Percentiles rank a stretch among this genome's conserved stretches.
phyloP scores from a whole-genome alignment of 2,888 invertebrate genomes.

The Hylaea fasciaria region DNA sequence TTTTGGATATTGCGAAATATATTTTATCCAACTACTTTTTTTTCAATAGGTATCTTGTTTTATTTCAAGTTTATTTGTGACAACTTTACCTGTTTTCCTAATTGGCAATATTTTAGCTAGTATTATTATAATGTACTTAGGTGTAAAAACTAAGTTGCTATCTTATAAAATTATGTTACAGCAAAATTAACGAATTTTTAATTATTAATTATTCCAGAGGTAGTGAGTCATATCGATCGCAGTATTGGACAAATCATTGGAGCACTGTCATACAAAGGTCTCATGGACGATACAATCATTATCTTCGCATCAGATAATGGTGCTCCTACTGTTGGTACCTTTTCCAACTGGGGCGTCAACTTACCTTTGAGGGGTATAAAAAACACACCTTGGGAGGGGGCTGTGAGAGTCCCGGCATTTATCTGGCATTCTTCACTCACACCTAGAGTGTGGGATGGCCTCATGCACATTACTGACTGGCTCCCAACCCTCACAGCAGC shows the following conservation, averaged over 20 bases:
- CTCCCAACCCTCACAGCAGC: slow-evolving; percentile 88
- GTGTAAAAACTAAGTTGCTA: too few relatives aligned
- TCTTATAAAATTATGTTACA: background rate
- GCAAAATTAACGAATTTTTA: background rate
- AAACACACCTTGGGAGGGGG: slow-evolving; percentile 94
- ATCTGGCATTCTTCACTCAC: slow-evolving; percentile 87
- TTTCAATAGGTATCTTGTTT: too few relatives aligned
- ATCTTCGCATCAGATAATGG: slow-evolving; percentile 96
- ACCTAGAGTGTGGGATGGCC: slow-evolving; percentile 85
- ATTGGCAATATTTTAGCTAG: too few relatives aligned
- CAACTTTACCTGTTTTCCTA: too few relatives aligned
- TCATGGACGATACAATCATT: slow-evolving; percentile 93
- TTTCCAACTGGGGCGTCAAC: slow-evolving; percentile 91
- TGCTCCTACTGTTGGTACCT: slow-evolving; percentile 90
- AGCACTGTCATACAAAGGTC: slow-evolving; percentile 87
- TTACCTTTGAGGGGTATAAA: slow-evolving; percentile 93
- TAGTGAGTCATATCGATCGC: slow-evolving; percentile 92
- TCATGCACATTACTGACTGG: slow-evolving; percentile 94
- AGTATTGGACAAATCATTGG: slow-evolving; percentile 91
- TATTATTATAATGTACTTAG: too few relatives aligned
- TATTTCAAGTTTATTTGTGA: too few relatives aligned
- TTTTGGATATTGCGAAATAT: too few relatives aligned
- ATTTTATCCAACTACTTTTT: too few relatives aligned
- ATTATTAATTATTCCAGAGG: slow-evolving; percentile 60
- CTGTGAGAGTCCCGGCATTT: slow-evolving; percentile 89